Conservation (phyloP, 2,888 invertebrate species). For the Chymomyza caudatula region DNA sequence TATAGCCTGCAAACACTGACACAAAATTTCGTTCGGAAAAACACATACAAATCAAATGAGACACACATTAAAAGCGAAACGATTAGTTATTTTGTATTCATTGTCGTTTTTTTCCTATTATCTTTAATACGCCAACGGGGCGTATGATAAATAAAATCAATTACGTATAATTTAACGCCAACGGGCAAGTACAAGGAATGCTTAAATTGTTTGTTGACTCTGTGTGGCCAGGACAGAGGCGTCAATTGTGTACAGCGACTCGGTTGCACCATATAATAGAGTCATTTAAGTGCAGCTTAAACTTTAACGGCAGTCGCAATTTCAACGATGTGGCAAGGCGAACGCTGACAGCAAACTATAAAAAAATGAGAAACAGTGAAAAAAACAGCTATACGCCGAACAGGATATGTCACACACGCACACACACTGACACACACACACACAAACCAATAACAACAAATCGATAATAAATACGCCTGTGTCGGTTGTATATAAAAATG, state of each 20-base stretch:
- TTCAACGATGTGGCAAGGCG: constrained; percentile 14
- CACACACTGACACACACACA: constrained; percentile 11
- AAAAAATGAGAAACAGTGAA: not conserved
- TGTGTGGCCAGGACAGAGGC: constrained; percentile 17
- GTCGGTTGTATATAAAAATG: constrained; percentile 25
- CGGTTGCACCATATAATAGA: constrained; percentile 47
- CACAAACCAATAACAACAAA: constrained; percentile 30
- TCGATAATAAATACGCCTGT: constrained; percentile 57
- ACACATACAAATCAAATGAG: not conserved
- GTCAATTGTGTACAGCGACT: not conserved
- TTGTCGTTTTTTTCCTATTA: not conserved
- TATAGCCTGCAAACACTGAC: not conserved
- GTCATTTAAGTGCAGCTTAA: constrained; percentile 68
- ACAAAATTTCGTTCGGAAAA: not conserved
- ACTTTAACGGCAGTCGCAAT: constrained; percentile 50
- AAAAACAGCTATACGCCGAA: not conserved
- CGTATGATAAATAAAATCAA: constrained; percentile 62
- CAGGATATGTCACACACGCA: not conserved
- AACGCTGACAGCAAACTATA: not conserved
- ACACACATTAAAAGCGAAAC: not conserved
- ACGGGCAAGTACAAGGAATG: constrained; percentile 26
- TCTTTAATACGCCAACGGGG: not conserved
- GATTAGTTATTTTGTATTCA: not conserved
- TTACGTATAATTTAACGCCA: constrained; percentile 63
- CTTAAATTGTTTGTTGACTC: constrained; percentile 45